Evolutionary conservation across 1,140 invertebrate species (phyloP), one percentile per base, ranked within the genome.

Genomic region (Uloborus diversus): DNA sequence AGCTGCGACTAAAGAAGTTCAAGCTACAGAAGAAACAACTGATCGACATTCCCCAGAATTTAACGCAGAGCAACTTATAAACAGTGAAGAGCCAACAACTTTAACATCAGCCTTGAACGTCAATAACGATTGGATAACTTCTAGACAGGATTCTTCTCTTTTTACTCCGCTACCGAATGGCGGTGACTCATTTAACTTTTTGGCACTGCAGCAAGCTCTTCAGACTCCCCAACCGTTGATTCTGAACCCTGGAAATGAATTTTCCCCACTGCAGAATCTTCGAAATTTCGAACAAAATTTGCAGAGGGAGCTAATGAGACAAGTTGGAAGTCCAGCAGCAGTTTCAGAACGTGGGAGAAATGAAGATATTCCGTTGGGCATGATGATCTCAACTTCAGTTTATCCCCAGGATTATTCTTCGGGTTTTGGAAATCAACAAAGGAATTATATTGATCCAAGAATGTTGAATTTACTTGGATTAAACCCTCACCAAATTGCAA

Each of bases 41-140:
- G 59, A 75, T 25, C 14, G 57, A 64, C 64, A 64, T 53, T 75
- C 71, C 5, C 71, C 71, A n/a, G 4, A n/a, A 27, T 75, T 42
- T 27, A 64, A 75, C 3, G 37, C 61, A 7, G 71, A 30, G 27
- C 14, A 51, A 1, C 23, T 11, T 3, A 0, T 3, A 3, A 33
- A 11, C 23, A 51, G 13, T 13, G 42, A 75, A 2, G 56, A 33
- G 25, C 23, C 37, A 64, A 17, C 17, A 17, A 59, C 1, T 9
- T 14, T 30, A 23, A 51, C 28, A 49, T 28, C 13, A 2, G 20
- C 23, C 17, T 3, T 23, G 5, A 14, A 49, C 14, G 17, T 25
- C 17, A 11, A 4, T 1, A 62, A 35, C 27, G 17, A 28, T 30
- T 56, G 17, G 1, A 3, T 51, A 27, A 61, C 47, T 17, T 51